Percentiles rank a stretch among this genome's conserved stretches.
Conservation (phyloP, 1,140 invertebrate species). For the Spodoptera frugiperda region DNA sequence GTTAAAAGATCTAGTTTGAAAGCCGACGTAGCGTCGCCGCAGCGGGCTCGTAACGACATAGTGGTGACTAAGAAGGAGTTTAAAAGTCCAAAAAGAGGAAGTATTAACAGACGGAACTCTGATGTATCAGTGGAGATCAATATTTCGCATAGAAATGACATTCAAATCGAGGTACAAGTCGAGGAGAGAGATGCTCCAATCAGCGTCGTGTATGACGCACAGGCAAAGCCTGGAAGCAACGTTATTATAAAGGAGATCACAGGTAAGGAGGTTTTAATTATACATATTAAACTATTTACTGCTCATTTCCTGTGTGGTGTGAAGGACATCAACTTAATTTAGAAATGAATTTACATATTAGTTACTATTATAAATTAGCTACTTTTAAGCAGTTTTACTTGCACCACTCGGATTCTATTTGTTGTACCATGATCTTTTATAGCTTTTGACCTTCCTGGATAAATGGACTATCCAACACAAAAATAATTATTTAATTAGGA, state of each 20-base stretch:
- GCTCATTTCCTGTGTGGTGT: too few relatives aligned
- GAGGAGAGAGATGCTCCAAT: constrained; percentile 82
- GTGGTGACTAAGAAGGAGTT: constrained; percentile 78
- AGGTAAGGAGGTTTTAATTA: constrained; percentile 60
- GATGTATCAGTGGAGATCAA: constrained; percentile 84
- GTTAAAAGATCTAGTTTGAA: constrained; percentile 62
- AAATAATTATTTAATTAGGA: too few relatives aligned
- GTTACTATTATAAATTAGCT: too few relatives aligned
- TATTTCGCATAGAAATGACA: constrained; percentile 83
- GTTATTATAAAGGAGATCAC: constrained; percentile 77
- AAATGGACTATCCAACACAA: too few relatives aligned
- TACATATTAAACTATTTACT: constrained; percentile 12
- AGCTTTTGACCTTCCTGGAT: too few relatives aligned
- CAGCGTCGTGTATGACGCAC: constrained; percentile 68
- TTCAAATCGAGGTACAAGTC: constrained; percentile 84
- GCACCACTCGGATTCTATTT: too few relatives aligned
- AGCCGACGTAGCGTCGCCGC: constrained; percentile 57
- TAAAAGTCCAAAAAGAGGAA: constrained; percentile 69
- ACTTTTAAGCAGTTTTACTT: too few relatives aligned
- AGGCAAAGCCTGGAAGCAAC: constrained; percentile 60
- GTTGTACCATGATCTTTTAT: too few relatives aligned
- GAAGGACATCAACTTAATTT: too few relatives aligned
- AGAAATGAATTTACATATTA: too few relatives aligned
- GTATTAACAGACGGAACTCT: constrained; percentile 70
- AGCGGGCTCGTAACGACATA: constrained; percentile 67